phyloP scores from a whole-genome alignment of 2,797 vertebrate species.

The Clangula hyemalis region DNA sequence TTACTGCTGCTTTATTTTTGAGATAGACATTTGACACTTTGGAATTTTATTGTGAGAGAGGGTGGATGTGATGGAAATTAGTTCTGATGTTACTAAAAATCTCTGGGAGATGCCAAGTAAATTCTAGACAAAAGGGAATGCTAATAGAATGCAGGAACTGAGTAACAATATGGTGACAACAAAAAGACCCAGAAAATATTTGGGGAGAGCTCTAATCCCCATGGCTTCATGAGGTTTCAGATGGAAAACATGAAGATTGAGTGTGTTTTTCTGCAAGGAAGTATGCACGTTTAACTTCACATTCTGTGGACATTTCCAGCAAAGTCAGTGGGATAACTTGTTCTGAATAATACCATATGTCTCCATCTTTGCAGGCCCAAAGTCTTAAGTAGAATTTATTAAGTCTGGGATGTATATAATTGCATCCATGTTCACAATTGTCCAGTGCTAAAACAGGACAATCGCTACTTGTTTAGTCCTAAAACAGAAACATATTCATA shows the following conservation, averaged over 20 bases:
- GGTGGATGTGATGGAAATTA: not conserved
- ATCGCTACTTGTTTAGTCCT: not conserved
- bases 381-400: conserved; percentile 5
- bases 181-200: conserved; percentile 16
- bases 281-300: not conserved
- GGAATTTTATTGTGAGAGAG: not conserved
- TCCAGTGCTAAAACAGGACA: not conserved
- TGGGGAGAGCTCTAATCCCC: not conserved
- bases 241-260: conserved; percentile 19
- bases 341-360: conserved; percentile 24
- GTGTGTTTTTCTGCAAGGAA: conserved; percentile 14
- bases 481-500: not conserved
- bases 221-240: conserved; percentile 15
- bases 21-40: not conserved
- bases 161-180: not conserved
- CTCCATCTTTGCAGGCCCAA: not conserved
- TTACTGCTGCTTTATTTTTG: not conserved
- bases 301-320: conserved; percentile 9
- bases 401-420: not conserved
- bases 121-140: not conserved
- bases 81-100: not conserved
- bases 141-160: not conserved
- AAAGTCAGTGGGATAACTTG: conserved; percentile 10
- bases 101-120: not conserved
- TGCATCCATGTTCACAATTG: not conserved